Percentiles rank a stretch among this genome's conserved stretches.
These are phyloP conservation scores for Nothoprocta pentlandii DNA, from an alignment of 2,113 vertebrate species.

Conservation along the genomic window DNA sequence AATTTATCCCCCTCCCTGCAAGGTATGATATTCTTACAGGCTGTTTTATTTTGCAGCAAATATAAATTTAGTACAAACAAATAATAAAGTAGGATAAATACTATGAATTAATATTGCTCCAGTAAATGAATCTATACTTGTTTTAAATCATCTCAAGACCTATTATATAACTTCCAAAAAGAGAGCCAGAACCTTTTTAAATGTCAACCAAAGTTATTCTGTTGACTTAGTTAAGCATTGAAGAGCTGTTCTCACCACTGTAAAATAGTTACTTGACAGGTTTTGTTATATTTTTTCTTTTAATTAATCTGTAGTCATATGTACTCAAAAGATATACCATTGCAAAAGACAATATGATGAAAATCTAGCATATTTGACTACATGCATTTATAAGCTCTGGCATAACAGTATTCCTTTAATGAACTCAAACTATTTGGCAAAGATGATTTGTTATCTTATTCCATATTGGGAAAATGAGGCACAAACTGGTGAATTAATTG, in stretches of 20 bases:
- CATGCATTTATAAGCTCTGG: background rate
- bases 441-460: background rate
- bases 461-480: background rate
- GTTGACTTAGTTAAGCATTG: background rate
- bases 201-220: background rate
- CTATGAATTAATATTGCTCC: background rate
- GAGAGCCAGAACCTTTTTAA: fast-evolving
- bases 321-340: fast-evolving
- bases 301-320: background rate
- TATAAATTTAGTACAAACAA: background rate
- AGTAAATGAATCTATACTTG: background rate
- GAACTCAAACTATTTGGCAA: background rate
- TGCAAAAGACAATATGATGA: background rate
- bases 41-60: background rate
- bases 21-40: too few relatives aligned
- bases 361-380: background rate
- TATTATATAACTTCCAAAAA: background rate
- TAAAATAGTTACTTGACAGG: background rate
- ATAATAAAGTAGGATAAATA: background rate
- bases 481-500: background rate
- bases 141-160: background rate
- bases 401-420: background rate
- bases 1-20: background rate
- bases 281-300: background rate
- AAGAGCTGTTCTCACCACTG: background rate